Evolutionary conservation across 2,888 invertebrate genomes (phyloP).

Genomic region (Chymomyza procnemis): DNA sequence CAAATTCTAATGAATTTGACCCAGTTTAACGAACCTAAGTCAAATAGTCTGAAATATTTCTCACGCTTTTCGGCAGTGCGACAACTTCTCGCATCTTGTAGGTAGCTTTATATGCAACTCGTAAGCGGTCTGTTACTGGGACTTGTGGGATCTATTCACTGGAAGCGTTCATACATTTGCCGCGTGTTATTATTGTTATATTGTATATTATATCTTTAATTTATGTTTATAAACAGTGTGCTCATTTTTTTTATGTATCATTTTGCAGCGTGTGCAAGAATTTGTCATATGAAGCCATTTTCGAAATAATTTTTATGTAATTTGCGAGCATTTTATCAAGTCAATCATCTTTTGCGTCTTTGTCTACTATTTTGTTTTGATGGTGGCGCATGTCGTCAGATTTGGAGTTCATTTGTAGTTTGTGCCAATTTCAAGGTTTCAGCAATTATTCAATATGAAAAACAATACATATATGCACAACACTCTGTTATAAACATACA

Average conservation of each 20-base stretch:
- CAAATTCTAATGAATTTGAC: conserved; percentile 41
- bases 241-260: background rate
- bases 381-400: conserved; percentile 27
- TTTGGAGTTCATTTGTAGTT: conserved; percentile 24
- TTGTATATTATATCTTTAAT: background rate
- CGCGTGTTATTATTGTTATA: conserved; percentile 17
- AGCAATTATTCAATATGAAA: conserved; percentile 54
- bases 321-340: conserved; percentile 1
- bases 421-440: conserved; percentile 55
- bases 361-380: background rate
- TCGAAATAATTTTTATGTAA: conserved; percentile 43
- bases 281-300: conserved; percentile 22
- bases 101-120: background rate
- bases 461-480: background rate
- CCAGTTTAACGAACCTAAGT: conserved; percentile 30
- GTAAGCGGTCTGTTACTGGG: background rate
- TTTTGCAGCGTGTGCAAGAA: conserved; percentile 22
- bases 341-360: background rate
- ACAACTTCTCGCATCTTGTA: background rate
- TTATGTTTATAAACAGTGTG: background rate
- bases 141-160: conserved; percentile 19
- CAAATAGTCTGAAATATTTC: conserved; percentile 23
- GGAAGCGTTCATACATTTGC: conserved; percentile 37
- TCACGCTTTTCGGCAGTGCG: conserved; percentile 31
- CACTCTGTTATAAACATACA: background rate